phyloP scores from a whole-genome alignment of 2,797 vertebrate genomes.

The Malurus splendens region DNA sequence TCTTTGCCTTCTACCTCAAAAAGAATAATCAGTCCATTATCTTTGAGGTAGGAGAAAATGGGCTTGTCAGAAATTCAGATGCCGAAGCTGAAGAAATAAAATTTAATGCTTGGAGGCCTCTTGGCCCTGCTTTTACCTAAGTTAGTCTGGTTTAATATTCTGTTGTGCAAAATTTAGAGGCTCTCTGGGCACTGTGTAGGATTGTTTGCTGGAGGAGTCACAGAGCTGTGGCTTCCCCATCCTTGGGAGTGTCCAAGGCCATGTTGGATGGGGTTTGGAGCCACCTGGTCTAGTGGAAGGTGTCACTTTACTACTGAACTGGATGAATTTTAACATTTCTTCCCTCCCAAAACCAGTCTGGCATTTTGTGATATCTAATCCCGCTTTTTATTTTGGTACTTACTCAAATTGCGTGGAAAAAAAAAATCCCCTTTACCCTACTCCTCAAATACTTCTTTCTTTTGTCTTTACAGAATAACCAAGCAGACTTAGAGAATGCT shows the following conservation, averaged over 20 bases:
- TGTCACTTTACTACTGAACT: background rate
- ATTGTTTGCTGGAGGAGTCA: background rate
- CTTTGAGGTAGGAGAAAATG: slow-evolving; percentile 87
- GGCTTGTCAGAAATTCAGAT: background rate
- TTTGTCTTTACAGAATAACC: slow-evolving; percentile 88
- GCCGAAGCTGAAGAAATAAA: background rate
- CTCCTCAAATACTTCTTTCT: background rate
- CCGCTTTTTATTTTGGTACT: background rate
- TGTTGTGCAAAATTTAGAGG: background rate
- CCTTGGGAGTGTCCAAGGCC: background rate
- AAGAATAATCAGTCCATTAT: slow-evolving; percentile 99
- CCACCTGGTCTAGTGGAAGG: background rate
- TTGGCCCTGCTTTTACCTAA: background rate
- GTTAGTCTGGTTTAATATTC: background rate
- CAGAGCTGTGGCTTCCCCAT: background rate
- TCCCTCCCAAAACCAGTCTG: background rate
- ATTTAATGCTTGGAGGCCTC: background rate
- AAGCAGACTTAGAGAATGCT: slow-evolving; percentile 98
- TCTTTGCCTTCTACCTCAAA: slow-evolving; percentile 99
- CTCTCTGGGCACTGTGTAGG: background rate
- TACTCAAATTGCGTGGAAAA: background rate
- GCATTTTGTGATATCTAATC: background rate
- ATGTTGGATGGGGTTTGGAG: background rate
- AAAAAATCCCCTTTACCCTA: background rate
- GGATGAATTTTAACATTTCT: background rate